Base-by-base conservation (phyloP, 2,888 invertebrate genomes). In the Scaptodrosophila latifasciaeformis region DNA sequence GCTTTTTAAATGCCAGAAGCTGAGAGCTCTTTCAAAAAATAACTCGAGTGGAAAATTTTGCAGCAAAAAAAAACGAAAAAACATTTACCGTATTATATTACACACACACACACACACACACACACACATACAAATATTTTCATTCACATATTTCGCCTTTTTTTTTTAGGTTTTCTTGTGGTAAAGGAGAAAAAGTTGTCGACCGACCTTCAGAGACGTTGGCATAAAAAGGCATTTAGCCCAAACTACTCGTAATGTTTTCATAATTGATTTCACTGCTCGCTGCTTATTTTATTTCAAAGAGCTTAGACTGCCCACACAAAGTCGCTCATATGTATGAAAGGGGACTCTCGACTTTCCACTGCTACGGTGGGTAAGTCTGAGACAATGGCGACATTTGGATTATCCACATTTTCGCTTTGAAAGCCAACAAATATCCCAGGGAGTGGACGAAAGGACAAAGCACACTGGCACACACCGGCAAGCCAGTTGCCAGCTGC, bases 21-120 rank as follows among this genome's bases (percentile, higher is more conserved):
- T n/a, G n/a, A n/a, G n/a, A n/a, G n/a, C n/a, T n/a, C n/a, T n/a
- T n/a, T n/a, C n/a, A n/a, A 17, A 63, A 67, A 63, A 54, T 59
- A 77, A 77, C 59, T 77, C 60, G 60, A 50, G 53, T 66, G 77
- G 77, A 72, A 72, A 72, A 72, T 63, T 65, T 76, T 65, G 53
- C 59, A 61, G 34, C 34, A 7, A 34, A 34, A 34, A 31, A 30
- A 30, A 34, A 34, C 4, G 60, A 51, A 51, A 61, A 58, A 61
- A 62, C 51, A 64, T 57, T 44, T 30, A 42, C 54, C 54, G 47
- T 67, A 62, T 53, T 55, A 45, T 55, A 50, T 55, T 50, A 48
- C 15, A 9, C 44, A 30, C 29, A 49, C 39, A 47, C 46, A 60
- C 57, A 60, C 49, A 45, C 44, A 40, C 15, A 42, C 12, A 49